Percentiles rank a stretch among this genome's conserved stretches.
phyloP scores from a whole-genome alignment of 2,888 invertebrate species.

The Molorchus minor region DNA sequence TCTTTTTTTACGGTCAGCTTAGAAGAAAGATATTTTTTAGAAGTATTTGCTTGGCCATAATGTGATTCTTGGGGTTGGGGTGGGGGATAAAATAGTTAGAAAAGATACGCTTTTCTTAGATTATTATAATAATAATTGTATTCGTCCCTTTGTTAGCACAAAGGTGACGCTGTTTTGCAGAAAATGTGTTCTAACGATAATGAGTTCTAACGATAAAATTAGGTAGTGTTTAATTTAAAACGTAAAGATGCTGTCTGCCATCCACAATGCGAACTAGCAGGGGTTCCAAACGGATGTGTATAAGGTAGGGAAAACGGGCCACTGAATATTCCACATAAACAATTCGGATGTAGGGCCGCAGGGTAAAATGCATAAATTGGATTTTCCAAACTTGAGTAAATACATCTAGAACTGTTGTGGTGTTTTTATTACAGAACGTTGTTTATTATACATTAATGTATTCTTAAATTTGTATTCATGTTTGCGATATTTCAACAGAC shows the following conservation, averaged over 20 bases:
- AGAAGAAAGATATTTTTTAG: background rate
- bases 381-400: slow-evolving; percentile 51
- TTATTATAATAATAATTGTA: too few relatives aligned
- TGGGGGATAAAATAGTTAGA: too few relatives aligned
- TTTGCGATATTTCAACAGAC: slow-evolving; percentile 22
- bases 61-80: background rate
- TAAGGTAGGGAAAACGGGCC: slow-evolving; percentile 21
- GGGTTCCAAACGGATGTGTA: background rate
- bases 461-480: slow-evolving; percentile 36
- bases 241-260: slow-evolving; percentile 3
- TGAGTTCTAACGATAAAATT: background rate
- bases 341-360: slow-evolving; percentile 50
- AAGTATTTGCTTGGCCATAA: background rate
- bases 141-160: too few relatives aligned
- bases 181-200: too few relatives aligned
- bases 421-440: slow-evolving; percentile 45
- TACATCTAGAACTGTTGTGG: slow-evolving; percentile 45
- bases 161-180: too few relatives aligned
- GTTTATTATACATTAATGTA: slow-evolving; percentile 43
- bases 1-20: background rate
- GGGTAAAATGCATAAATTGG: slow-evolving; percentile 54
- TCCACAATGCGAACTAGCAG: background rate
- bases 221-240: slow-evolving; percentile 10
- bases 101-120: too few relatives aligned
- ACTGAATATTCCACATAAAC: slow-evolving; percentile 49